Conservation (phyloP, 2,113 vertebrate species). For the Paedocypris sp. region DNA sequence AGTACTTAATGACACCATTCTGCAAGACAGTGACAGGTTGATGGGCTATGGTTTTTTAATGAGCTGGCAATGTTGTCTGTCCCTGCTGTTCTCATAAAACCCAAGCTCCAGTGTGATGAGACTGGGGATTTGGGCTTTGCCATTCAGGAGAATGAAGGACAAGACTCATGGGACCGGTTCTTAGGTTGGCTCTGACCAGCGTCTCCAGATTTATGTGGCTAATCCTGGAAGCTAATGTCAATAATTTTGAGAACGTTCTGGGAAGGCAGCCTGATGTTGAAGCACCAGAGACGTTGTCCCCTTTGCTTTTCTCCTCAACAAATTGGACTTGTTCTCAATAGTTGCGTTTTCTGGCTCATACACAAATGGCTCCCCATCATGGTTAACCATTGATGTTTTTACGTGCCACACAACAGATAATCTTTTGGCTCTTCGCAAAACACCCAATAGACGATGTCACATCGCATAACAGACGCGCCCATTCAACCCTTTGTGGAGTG, state of each 20-base stretch:
- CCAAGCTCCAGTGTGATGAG: conserved; percentile 59
- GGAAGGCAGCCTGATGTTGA: background rate
- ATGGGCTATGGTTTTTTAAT: conserved; percentile 68
- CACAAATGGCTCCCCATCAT: background rate
- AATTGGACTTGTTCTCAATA: background rate
- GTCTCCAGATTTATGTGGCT: conserved; percentile 23
- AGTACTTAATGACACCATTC: conserved; percentile 66
- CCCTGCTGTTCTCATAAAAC: conserved; percentile 47
- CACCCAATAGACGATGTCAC: conserved; percentile 39
- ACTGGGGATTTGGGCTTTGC: conserved; percentile 57
- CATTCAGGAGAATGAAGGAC: conserved; percentile 50
- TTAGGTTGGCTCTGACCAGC: conserved; percentile 27
- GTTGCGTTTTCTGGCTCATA: background rate
- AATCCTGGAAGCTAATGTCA: conserved; percentile 30
- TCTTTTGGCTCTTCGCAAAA: background rate
- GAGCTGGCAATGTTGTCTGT: conserved; percentile 64
- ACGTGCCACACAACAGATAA: conserved; percentile 11
- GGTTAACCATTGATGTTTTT: conserved; percentile 35
- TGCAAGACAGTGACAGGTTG: conserved; percentile 68
- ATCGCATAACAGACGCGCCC: conserved; percentile 27
- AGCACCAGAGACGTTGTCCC: too few species aligned
- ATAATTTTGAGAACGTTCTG: conserved; percentile 18
- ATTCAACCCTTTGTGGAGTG: conserved; percentile 10
- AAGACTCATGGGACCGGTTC: conserved; percentile 29
- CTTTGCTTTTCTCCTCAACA: too few species aligned